Evolutionary conservation across 2,888 invertebrate species (phyloP).

Genomic region (Thymelicus sylvestris): DNA sequence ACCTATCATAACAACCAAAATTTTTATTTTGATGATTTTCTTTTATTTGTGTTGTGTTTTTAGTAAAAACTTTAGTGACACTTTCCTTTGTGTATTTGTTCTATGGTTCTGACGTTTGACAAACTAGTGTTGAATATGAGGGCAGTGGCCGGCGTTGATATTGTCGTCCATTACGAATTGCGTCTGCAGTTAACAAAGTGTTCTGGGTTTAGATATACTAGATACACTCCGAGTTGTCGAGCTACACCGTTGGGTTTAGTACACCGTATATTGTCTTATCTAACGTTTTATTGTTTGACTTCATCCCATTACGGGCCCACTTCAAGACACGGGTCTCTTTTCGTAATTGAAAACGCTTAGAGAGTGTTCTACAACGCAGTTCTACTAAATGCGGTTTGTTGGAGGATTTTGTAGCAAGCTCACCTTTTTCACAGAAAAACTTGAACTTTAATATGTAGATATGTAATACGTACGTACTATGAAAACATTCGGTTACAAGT

Average conservation of each 20-base stretch:
- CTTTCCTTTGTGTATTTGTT: background rate
- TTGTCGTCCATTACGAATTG: conserved; percentile 77
- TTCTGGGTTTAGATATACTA: conserved; percentile 14
- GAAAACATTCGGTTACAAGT: too few species aligned
- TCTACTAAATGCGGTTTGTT: too few species aligned
- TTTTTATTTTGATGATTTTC: too few species aligned
- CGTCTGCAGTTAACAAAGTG: conserved; percentile 44
- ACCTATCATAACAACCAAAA: too few species aligned
- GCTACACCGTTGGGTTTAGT: background rate
- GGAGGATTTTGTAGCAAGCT: too few species aligned
- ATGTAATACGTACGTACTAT: too few species aligned
- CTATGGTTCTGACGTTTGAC: conserved; percentile 11
- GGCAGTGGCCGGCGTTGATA: conserved; percentile 75
- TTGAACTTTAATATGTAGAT: too few species aligned
- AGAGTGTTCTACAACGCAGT: background rate
- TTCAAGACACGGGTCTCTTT: background rate
- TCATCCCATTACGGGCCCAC: background rate
- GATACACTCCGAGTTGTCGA: background rate
- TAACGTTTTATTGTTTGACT: background rate
- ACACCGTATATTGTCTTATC: conserved; percentile 4
- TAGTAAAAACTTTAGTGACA: background rate
- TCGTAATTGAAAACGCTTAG: background rate
- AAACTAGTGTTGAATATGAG: conserved; percentile 54
- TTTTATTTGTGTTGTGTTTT: too few species aligned
- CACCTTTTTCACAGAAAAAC: too few species aligned